Evolutionary conservation across 1,140 invertebrate genomes (phyloP).

Genomic region (Polyergus mexicanus): DNA sequence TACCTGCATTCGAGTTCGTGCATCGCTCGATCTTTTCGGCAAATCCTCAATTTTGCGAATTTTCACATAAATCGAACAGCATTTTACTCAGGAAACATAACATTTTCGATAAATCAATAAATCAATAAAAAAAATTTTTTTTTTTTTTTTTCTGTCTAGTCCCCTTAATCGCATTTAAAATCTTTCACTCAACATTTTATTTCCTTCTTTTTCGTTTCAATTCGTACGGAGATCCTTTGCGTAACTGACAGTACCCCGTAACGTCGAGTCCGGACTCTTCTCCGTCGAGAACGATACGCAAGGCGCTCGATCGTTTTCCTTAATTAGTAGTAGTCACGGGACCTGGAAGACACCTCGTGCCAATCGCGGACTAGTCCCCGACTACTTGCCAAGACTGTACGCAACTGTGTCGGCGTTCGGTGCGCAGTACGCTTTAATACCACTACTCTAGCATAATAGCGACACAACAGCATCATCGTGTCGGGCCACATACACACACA

Average conservation of each 20-base stretch:
- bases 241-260: neutral
- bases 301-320: constrained; percentile 3
- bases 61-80: no score
- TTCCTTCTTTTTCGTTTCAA: neutral
- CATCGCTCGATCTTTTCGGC: no score
- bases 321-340: constrained; percentile 49
- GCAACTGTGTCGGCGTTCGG: constrained; percentile 55
- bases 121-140: no score
- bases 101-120: no score
- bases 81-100: no score
- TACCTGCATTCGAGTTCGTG: no score
- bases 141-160: no score
- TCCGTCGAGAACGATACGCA: neutral
- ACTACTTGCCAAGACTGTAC: constrained; percentile 79
- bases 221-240: neutral
- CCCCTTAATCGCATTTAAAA: no score
- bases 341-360: constrained; percentile 25
- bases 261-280: neutral
- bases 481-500: neutral
- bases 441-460: constrained; percentile 21
- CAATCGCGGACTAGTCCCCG: constrained; percentile 29
- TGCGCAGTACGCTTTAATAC: constrained; percentile 75
- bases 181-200: no score
- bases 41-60: no score
- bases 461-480: neutral